These are phyloP conservation scores for Heterochromis multidens DNA, from an alignment of 2,113 vertebrate genomes.

Conservation along the genomic window DNA sequence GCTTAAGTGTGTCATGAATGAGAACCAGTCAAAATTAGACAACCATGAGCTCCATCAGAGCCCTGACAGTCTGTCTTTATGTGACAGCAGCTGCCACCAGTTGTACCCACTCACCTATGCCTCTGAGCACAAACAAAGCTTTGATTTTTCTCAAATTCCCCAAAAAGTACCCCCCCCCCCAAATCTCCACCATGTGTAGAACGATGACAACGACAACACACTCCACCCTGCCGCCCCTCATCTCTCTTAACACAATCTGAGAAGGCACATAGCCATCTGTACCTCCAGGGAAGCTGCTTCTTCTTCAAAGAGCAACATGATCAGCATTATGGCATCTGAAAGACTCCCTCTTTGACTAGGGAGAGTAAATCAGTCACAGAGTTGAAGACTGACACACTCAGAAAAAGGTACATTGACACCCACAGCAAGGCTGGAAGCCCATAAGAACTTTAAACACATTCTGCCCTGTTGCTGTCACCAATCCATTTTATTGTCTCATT, in stretches of 20 bases:
- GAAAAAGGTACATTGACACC: conserved; percentile 28
- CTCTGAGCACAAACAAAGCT: conserved; percentile 63
- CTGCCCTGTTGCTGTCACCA: conserved; percentile 20
- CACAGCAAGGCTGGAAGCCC: conserved; percentile 27
- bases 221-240: conserved; percentile 27
- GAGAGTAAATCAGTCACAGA: conserved; percentile 51
- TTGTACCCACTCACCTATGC: conserved; percentile 67
- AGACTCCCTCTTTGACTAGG: conserved; percentile 41
- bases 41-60: conserved; percentile 46
- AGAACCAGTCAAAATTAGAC: conserved; percentile 60
- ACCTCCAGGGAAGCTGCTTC: conserved; percentile 59
- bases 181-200: neutral
- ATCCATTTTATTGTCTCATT: neutral
- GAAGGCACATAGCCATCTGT: conserved; percentile 59
- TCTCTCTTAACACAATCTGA: conserved; percentile 57
- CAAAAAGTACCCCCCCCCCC: neutral
- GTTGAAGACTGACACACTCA: conserved; percentile 33
- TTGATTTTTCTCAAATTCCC: conserved; percentile 56
- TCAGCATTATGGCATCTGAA: conserved; percentile 60
- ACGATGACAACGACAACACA: conserved; percentile 11
- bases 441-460: conserved; percentile 4
- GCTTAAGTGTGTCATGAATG: conserved; percentile 22
- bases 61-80: conserved; percentile 40
- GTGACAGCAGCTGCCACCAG: conserved; percentile 51
- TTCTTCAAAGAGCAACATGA: conserved; percentile 66